Base-by-base conservation (phyloP, 2,888 invertebrate species). In the Dioctria rufipes region DNA sequence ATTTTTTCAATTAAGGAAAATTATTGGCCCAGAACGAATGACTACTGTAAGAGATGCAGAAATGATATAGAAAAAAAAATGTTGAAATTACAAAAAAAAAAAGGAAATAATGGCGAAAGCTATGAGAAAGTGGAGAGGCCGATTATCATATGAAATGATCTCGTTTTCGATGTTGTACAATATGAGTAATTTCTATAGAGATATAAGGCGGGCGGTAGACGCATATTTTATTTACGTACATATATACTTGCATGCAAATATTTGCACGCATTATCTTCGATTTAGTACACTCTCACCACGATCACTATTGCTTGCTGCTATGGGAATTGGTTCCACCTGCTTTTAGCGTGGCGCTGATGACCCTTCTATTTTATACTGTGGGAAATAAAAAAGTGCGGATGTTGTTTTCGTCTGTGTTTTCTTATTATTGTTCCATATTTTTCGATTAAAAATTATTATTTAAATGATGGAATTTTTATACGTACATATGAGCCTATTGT, bases 11-110 rank as follows among this genome's bases (percentile, higher is more conserved):
- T 46, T 63, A 63, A 77, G 9, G 77, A 77, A 77, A 77, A 43
- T 77, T 77, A 63, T 77, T 77, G 77, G 77, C 63, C 77, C 63
- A 77, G 77, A 77, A 77, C 77, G 63, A 77, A 63, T 39, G 49
- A 77, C 43, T 63, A 46, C 60, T 61, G 77, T 42, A 37, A 75
- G 40, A 37, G 73, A 73, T 43, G 63, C 11, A 77, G 13, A 39
- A 63, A 43, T 42, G 39, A n/a, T 63, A 43, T n/a, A 75, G 49
- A 69, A 69, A 69, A 63, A 77, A 77, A 63, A 77, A 77, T 63
- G 77, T n/a, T 25, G 39, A 77, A 46, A 63, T 46, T 25, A 37
- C 37, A 4, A 46, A 71, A 46, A 63, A 77, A 61, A 77, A 63
- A 49, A 43, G 39, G 37, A 39, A 63, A 71, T 71, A 63, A 63